Base-by-base conservation (phyloP, 2,113 vertebrate species). In the Colistium nudipinnis region DNA sequence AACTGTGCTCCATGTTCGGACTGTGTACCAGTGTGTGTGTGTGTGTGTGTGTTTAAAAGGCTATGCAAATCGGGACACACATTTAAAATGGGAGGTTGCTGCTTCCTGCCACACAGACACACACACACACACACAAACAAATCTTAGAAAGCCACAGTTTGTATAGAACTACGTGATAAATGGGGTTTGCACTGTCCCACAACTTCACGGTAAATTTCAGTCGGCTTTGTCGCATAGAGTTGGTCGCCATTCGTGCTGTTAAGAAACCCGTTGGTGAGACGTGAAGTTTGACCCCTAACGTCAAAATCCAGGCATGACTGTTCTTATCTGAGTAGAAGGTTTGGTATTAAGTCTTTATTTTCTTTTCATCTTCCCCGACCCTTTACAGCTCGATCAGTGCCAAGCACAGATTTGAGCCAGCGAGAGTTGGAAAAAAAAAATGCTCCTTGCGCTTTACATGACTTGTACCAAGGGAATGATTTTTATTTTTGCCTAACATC, bases 41-140 rank as follows among this genome's bases (percentile, higher is more conserved):
- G n/a, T n/a, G n/a, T 35, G 27, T 33, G 49, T 39, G 47, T 51
- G 24, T 49, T 25, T 53, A 5, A 19, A 63, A 19, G 13, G 61
- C 33, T 8, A 39, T n/a, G 35, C 0, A 1, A 65, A 71, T 64
- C 22, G 33, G 70, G 76, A 76, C 63, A 67, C 63, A 70, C 69
- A 47, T 54, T 19, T 54, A 33, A 33, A 16, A 6, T 17, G 0
- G 36, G 5, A 17, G 22, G 16, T 1, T 14, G 30, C 27, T n/a
- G 27, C 35, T 28, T 35, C 22, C 16, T 7, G 8, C 30, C 45
- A 49, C 11, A 24, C n/a, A n/a, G n/a, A n/a, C n/a, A n/a, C n/a
- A n/a, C n/a, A n/a, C n/a, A n/a, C n/a, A n/a, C n/a, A n/a, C n/a
- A n/a, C n/a, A n/a, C n/a, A 1, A 2, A 31, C 20, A 6, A 7